Percentiles rank a stretch among this genome's conserved stretches.
These are phyloP conservation scores for Brachionichthys hirsutus DNA, from an alignment of 2,113 vertebrate species.

Conservation along the genomic window DNA sequence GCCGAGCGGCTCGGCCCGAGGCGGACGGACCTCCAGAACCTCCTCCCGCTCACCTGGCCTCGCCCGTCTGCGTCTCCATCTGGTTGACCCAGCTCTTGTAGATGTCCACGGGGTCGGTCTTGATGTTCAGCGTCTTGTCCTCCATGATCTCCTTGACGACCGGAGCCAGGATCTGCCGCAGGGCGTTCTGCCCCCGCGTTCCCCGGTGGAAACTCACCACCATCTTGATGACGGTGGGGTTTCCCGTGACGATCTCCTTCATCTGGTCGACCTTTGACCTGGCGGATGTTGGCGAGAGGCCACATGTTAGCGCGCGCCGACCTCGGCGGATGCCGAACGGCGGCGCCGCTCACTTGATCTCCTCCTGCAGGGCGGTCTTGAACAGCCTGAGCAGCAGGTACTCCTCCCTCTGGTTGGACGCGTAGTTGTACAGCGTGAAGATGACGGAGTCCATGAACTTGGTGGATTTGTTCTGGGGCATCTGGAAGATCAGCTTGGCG, in stretches of 20 bases:
- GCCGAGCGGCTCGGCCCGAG: too few species aligned
- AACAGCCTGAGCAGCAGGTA: constrained; percentile 95
- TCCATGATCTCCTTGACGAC: constrained; percentile 98
- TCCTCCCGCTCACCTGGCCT: constrained; percentile 84
- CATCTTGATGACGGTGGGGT: constrained; percentile 99
- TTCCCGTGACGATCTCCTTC: constrained; percentile 97
- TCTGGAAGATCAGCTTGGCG: constrained; percentile 98
- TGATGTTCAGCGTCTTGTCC: constrained; percentile 95
- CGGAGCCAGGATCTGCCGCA: constrained; percentile 91
- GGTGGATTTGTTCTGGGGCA: constrained; percentile 98
- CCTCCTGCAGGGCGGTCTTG: constrained; percentile 94
- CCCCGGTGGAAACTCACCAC: constrained; percentile 99
- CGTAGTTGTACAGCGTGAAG: constrained; percentile 97
- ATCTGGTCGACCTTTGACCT: constrained; percentile 98
- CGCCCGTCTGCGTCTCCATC: constrained; percentile 97
- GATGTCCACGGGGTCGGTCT: constrained; percentile 96
- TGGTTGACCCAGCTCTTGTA: constrained; percentile 99
- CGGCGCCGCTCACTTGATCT: constrained; percentile 87
- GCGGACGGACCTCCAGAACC: too few species aligned
- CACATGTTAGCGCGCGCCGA: neutral
- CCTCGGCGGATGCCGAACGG: too few species aligned
- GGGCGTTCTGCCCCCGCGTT: constrained; percentile 91
- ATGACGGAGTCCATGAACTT: constrained; percentile 99
- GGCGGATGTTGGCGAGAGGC: constrained; percentile 9
- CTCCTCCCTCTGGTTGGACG: constrained; percentile 96